Evolutionary conservation across 2,888 invertebrate genomes (phyloP), one percentile per base, ranked within the genome.

Genomic region (Dicycla oo): DNA sequence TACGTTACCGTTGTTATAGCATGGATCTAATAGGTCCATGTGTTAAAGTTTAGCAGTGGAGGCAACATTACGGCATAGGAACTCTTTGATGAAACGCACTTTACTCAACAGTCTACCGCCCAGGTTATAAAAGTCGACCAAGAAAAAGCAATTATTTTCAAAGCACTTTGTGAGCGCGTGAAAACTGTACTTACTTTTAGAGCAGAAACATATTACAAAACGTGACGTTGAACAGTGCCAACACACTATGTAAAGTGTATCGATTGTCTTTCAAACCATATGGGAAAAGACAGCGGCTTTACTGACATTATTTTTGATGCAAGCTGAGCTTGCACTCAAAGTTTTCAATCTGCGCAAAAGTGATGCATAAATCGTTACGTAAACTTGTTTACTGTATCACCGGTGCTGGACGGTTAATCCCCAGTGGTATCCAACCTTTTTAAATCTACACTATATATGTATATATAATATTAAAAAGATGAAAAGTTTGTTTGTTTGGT

Each of bases 101-200:
- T 72, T 30, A 79, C 40, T 61, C n/a, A 68, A 30, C n/a, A 0
- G 20, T 49, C 45, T 20, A 53, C 15, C n/a, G 15, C 43, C 62
- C 49, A 47, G 38, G 34, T 26, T 40, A 49, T 23, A 57, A 38
- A 60, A 38, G 20, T 15, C 51, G 8, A 45, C 34, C 10, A 64
- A 60, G 62, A 45, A 66, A 57, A 60, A 73, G 30, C 34, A 53
- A 78, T 73, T 78, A n/a, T n/a, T n/a, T 78, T 30, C 51, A 40
- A 34, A 57, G 60, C 54, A 78, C 79, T 78, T 63, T 69, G 38
- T 64, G 56, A 51, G n/a, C 23, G 65, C 51, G 67, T 23, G 40
- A 30, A 78, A 73, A 58, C 56, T 57, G 74, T 56, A 53, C 66
- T 49, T 51, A 69, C 56, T 73, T 61, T 69, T 30, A 68, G 47